Evolutionary conservation across 2,888 invertebrate species (phyloP), one percentile per base, ranked within the genome.

Genomic region (Ramazzottius varieornatus): DNA sequence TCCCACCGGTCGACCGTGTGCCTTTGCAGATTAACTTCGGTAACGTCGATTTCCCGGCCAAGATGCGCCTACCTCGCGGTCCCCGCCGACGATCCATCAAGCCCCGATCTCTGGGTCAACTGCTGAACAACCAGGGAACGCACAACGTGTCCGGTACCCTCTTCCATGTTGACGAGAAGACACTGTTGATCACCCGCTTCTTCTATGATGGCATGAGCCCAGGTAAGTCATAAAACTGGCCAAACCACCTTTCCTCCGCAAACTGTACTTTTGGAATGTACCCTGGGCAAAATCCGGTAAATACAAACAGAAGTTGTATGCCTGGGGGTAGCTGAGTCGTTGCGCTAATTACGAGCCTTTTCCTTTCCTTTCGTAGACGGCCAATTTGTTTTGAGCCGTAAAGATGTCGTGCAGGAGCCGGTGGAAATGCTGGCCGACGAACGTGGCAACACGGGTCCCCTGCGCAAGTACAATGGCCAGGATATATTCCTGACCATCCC

Each of bases 161-260:
- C 20, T 65, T 46, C 46, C 20, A n/a, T n/a, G n/a, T 65, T 20
- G 65, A 65, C 32, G 65, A 65, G 2, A 65, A 46, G 8, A 65
- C 65, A 8, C 13, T 65, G 20, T 64, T 65, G 16, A 65, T 65
- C 24, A 65, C 33, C 16, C 33, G 46, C 65, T 65, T 65, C 65
- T 64, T 29, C 40, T 65, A 65, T 32, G 65, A 33, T 32, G 65
- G 65, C 65, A 65, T 32, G 46, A 46, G 40, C n/a, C 65, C 65
- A 8, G 65, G 65, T 65, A 65, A 32, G 64, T 8, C 4, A 8
- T 33, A 13, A 40, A 40, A 20, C 40, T 13, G 40, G n/a, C n/a
- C n/a, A n/a, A n/a, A n/a, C n/a, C n/a, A n/a, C n/a, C n/a, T n/a
- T n/a, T n/a, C n/a, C n/a, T n/a, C n/a, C n/a, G n/a, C n/a, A n/a